Evolutionary conservation across 2,797 vertebrate species (phyloP).

Genomic region (Buceros bicornis): DNA sequence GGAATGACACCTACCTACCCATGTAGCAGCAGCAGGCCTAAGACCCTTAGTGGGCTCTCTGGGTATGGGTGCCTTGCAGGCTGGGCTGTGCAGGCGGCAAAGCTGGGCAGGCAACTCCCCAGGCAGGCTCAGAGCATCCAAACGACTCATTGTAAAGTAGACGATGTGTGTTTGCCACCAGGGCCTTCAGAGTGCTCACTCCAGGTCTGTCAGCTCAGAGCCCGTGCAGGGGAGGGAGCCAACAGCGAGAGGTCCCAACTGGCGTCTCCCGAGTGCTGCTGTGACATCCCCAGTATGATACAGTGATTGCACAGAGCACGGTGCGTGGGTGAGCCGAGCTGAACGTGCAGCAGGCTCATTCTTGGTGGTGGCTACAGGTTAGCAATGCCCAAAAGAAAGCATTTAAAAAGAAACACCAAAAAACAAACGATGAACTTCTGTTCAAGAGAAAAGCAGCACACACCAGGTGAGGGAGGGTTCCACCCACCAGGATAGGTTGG

Average conservation of each 20-base stretch:
- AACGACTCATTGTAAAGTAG: not conserved
- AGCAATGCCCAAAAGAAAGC: not conserved
- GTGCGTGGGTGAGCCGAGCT: fast-evolving
- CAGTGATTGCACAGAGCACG: fast-evolving
- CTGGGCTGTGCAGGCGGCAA: not conserved
- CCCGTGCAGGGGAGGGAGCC: fast-evolving
- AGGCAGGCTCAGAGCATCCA: not conserved
- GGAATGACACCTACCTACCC: fast-evolving
- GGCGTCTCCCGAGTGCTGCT: not conserved
- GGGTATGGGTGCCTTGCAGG: not conserved
- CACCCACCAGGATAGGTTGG: fast-evolving
- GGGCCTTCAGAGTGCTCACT: not conserved
- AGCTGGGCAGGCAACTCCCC: not conserved
- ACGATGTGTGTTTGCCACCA: not conserved
- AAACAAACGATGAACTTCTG: too few relatives aligned
- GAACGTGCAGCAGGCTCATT: fast-evolving
- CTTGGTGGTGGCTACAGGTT: not conserved
- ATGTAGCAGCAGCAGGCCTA: fast-evolving
- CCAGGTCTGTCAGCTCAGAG: not conserved
- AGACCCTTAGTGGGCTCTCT: fast-evolving
- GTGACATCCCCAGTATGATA: not conserved
- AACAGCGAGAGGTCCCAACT: fast-evolving
- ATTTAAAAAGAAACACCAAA: too few relatives aligned
- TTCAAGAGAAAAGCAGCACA: not conserved
- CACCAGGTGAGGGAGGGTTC: fast-evolving